Evolutionary conservation across 2,888 invertebrate species (phyloP).

Genomic region (Biston stratarius): DNA sequence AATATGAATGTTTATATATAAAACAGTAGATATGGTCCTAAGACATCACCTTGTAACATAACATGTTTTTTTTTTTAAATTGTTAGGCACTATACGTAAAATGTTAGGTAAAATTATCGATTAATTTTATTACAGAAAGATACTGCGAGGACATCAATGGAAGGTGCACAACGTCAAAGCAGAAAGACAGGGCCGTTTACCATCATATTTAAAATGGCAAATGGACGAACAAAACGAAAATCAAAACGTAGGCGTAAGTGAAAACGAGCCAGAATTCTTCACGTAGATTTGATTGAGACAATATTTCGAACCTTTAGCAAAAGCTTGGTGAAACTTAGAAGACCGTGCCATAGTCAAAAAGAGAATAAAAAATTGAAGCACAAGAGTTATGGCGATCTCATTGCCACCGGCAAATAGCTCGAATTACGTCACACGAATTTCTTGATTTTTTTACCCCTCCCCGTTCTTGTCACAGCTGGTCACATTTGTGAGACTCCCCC

Average conservation of each 20-base stretch:
- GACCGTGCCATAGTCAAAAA: background rate
- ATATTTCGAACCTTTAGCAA: background rate
- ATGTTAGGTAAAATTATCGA: background rate
- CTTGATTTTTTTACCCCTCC: too few species aligned
- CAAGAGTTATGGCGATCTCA: background rate
- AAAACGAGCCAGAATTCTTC: constrained; percentile 38
- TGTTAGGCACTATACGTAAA: too few species aligned
- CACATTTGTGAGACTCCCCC: too few species aligned
- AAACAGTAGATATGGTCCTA: background rate
- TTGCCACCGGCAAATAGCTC: background rate
- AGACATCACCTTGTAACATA: background rate
- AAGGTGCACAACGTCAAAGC: constrained; percentile 80
- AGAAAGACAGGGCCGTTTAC: constrained; percentile 73
- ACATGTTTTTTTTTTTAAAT: background rate
- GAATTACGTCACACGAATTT: too few species aligned
- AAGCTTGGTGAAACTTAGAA: background rate
- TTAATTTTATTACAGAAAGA: constrained; percentile 69
- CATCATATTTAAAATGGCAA: constrained; percentile 74
- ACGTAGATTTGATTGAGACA: constrained; percentile 14
- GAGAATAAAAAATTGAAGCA: background rate
- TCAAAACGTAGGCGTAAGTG: constrained; percentile 39
- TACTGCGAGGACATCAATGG: constrained; percentile 76
- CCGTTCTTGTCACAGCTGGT: too few species aligned
- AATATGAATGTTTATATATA: too few species aligned
- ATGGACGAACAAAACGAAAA: constrained; percentile 52